These are phyloP conservation scores for Caracal caracal DNA, from an alignment of 2,113 vertebrate genomes.

Conservation along the genomic window DNA sequence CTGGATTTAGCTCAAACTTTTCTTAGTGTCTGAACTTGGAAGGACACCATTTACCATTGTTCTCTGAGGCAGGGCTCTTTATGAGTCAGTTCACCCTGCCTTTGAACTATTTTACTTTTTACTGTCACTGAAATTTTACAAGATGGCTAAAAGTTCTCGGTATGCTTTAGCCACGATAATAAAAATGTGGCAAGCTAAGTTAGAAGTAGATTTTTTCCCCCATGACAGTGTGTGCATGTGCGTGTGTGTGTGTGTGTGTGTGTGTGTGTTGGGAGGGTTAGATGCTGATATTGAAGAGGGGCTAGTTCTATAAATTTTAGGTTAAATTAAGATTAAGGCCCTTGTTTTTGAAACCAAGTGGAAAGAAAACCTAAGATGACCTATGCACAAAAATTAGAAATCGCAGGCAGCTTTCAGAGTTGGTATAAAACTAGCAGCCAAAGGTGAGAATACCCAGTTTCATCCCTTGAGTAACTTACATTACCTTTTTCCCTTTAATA, in stretches of 20 bases:
- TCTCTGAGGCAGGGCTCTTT: slow-evolving; percentile 8
- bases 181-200: neutral
- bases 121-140: slow-evolving; percentile 47
- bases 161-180: slow-evolving; percentile 29
- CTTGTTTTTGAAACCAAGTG: slow-evolving; percentile 14
- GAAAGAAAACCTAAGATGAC: neutral
- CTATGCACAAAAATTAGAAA: neutral
- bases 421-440: neutral
- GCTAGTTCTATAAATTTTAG: neutral
- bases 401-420: neutral
- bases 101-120: slow-evolving; percentile 58
- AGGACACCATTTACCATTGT: slow-evolving; percentile 56
- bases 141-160: neutral
- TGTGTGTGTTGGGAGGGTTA: neutral
- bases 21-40: slow-evolving; percentile 49
- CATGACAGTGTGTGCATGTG: neutral
- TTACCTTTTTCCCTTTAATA: neutral
- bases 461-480: neutral
- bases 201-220: neutral
- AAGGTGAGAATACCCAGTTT: neutral
- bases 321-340: neutral
- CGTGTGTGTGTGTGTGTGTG: neutral
- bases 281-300: neutral
- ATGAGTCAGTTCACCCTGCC: slow-evolving; percentile 43
- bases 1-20: slow-evolving; percentile 65